Percentiles rank a stretch among this genome's conserved stretches.
Evolutionary conservation across 2,888 invertebrate species (phyloP).

Genomic region (Pachymerium ferrugineum): DNA sequence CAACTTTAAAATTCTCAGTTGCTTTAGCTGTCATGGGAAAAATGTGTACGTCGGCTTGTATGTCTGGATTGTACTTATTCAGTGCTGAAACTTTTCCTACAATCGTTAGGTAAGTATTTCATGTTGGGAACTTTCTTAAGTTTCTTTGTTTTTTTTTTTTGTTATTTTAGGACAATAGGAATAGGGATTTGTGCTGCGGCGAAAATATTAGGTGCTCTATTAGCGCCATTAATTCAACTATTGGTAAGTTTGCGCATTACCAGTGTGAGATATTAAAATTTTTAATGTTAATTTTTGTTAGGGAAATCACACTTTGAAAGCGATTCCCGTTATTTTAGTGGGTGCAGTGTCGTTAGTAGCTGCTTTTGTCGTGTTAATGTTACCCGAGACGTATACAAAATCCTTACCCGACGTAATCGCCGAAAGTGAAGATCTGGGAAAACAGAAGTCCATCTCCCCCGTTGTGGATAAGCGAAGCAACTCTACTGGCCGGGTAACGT

Average conservation of each 20-base stretch:
- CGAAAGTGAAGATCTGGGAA: constrained; percentile 32
- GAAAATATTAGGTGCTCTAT: not conserved
- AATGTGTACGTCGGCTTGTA: constrained; percentile 33
- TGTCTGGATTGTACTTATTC: constrained; percentile 35
- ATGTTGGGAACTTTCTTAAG: too few species aligned
- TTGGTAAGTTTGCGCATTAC: not conserved
- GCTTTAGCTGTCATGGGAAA: constrained; percentile 33
- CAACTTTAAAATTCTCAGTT: constrained; percentile 29
- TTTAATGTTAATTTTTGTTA: constrained; percentile 1
- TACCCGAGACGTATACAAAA: constrained; percentile 35
- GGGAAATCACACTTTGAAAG: constrained; percentile 35
- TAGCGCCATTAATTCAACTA: not conserved
- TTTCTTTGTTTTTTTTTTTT: not conserved
- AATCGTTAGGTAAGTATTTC: constrained; percentile 34
- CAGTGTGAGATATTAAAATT: not conserved
- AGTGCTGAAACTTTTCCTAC: constrained; percentile 36
- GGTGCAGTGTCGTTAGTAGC: constrained; percentile 34
- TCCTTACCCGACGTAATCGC: constrained; percentile 35
- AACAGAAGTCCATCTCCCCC: constrained; percentile 9
- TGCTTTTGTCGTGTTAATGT: constrained; percentile 34
- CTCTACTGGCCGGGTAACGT: not conserved
- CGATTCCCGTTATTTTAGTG: constrained; percentile 34
- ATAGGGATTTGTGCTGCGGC: constrained; percentile 16
- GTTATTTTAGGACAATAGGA: not conserved
- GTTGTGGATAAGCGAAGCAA: constrained; percentile 5